A percentile compares a stretch with the other conserved stretches of the same genome.
These are phyloP conservation scores for Myotis yumanensis DNA, from an alignment of 2,113 vertebrate genomes.

Conservation along the genomic window DNA sequence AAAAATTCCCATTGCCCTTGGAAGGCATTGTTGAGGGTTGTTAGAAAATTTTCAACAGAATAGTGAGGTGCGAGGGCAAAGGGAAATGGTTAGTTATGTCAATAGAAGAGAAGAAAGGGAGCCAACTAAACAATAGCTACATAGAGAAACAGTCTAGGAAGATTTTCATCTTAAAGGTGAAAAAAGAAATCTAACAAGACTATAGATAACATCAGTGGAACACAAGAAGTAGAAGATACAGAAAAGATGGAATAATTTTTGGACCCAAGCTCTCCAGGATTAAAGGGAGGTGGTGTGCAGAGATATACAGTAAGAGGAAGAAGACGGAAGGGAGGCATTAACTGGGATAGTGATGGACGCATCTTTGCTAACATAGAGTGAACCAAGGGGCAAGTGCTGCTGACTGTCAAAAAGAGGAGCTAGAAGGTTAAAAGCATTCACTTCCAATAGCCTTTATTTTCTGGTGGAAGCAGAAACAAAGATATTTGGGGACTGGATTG, in stretches of 20 bases:
- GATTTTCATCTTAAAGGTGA: background rate
- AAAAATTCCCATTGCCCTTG: background rate
- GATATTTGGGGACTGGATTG: background rate
- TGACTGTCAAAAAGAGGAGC: background rate
- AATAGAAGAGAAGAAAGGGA: background rate
- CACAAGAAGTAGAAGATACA: background rate
- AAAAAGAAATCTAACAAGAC: background rate
- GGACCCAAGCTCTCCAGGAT: background rate
- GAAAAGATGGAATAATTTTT: background rate
- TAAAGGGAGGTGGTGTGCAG: no score
- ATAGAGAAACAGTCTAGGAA: background rate
- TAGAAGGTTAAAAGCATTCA: background rate
- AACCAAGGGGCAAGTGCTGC: background rate
- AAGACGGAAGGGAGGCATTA: background rate
- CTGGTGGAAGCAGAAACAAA: background rate
- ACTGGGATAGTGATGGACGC: background rate
- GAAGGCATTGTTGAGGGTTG: background rate
- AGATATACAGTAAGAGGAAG: background rate
- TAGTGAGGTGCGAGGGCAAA: background rate
- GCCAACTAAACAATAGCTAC: background rate
- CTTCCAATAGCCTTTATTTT: background rate
- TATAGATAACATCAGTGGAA: background rate
- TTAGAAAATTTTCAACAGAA: background rate
- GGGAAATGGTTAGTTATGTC: background rate
- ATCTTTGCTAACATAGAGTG: background rate